Percentiles rank a stretch among this genome's conserved stretches.
phyloP scores from a whole-genome alignment of 2,113 vertebrate species.

The Corythoichthys haematopterus region DNA sequence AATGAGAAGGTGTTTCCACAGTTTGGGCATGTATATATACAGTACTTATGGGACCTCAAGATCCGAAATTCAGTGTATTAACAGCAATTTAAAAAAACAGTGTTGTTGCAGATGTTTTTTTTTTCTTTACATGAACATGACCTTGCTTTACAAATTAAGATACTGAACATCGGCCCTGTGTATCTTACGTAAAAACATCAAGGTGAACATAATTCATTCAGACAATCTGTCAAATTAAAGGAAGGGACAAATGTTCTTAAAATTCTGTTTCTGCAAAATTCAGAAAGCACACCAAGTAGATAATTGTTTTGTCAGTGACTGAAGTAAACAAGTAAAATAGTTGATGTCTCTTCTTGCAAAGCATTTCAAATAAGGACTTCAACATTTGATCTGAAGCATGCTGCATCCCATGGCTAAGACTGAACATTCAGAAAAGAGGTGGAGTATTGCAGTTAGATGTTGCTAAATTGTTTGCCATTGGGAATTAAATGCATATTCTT shows the following conservation, averaged over 20 bases:
- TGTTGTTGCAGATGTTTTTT: too few species aligned
- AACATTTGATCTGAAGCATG: slow-evolving; percentile 13
- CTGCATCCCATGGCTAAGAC: too few species aligned
- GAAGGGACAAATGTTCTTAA: slow-evolving; percentile 7
- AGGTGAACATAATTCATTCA: neutral
- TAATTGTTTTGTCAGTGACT: slow-evolving; percentile 24
- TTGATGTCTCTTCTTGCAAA: slow-evolving; percentile 18
- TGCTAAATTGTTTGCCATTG: too few species aligned
- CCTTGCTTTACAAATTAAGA: neutral
- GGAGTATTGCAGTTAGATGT: too few species aligned
- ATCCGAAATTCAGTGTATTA: slow-evolving; percentile 3
- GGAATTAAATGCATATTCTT: too few species aligned
- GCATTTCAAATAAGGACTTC: slow-evolving; percentile 9
- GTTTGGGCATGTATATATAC: too few species aligned
- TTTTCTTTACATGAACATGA: slow-evolving; percentile 2
- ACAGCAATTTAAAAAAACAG: neutral
- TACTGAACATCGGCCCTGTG: neutral
- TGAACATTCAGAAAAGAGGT: too few species aligned
- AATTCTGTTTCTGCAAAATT: slow-evolving; percentile 19
- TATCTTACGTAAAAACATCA: slow-evolving; percentile 12
- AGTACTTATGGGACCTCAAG: too few species aligned
- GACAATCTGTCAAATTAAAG: slow-evolving; percentile 7
- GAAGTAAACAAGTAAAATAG: slow-evolving; percentile 28
- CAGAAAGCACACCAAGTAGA: slow-evolving; percentile 17
- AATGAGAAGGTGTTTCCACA: too few species aligned